phyloP scores from a whole-genome alignment of 2,113 vertebrate species.

The Toxotes chatareus region DNA sequence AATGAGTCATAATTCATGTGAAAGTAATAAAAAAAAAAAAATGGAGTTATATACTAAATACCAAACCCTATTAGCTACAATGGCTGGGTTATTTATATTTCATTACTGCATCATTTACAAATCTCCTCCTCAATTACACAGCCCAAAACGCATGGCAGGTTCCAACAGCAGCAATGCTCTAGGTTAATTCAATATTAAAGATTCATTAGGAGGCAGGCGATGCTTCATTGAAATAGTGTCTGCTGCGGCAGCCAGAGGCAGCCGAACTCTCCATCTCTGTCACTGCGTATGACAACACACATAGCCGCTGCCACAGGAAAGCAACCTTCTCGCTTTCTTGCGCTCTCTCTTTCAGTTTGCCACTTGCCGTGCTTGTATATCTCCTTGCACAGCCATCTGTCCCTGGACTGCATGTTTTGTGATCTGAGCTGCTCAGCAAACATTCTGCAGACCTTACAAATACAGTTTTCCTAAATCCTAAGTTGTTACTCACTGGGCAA shows the following conservation, averaged over 20 bases:
- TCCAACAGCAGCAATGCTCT: conserved; percentile 15
- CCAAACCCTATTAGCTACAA: not conserved
- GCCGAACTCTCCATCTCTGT: conserved; percentile 45
- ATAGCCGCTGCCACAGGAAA: conserved; percentile 35
- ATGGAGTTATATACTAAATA: not conserved
- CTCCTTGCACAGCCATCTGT: conserved; percentile 68
- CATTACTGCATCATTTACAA: conserved; percentile 38
- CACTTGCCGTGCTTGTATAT: conserved; percentile 48
- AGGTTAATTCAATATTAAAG: conserved; percentile 62
- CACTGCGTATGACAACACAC: conserved; percentile 31
- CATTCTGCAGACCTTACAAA: not conserved
- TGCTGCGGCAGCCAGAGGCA: conserved; percentile 36
- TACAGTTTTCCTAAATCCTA: conserved; percentile 31
- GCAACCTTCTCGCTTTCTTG: not conserved
- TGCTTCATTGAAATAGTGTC: conserved; percentile 47
- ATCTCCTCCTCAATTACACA: conserved; percentile 38
- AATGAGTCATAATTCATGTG: conserved; percentile 3
- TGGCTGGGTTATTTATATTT: conserved; percentile 48
- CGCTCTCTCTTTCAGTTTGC: conserved; percentile 2
- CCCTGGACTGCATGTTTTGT: conserved; percentile 30
- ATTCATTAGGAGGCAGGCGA: conserved; percentile 36
- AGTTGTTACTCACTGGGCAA: not conserved
- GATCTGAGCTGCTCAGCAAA: conserved; percentile 51
- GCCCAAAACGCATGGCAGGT: conserved; percentile 10
- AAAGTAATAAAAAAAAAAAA: not conserved